A percentile compares a stretch with the other conserved stretches of the same genome.
Conservation (phyloP, 2,797 vertebrate species). For the Sylvilagus floridanus region DNA sequence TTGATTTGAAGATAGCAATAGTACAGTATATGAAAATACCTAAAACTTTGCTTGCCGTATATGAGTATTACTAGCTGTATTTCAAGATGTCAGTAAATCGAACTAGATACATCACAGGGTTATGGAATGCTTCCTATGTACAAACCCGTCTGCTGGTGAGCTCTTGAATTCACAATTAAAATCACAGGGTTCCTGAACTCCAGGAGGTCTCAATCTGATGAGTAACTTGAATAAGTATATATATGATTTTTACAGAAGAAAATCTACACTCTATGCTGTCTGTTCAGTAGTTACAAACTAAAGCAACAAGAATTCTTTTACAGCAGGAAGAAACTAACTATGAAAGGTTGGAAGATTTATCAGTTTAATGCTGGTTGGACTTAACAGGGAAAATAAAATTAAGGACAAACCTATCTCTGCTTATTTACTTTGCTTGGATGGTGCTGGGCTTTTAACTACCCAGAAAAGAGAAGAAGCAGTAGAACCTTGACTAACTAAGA, state of each 20-base stretch:
- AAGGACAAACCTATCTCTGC: conserved; percentile 1
- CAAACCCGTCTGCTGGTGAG: not conserved
- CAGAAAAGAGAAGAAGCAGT: conserved; percentile 43
- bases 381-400: conserved; percentile 67
- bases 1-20: not conserved
- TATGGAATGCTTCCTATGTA: not conserved
- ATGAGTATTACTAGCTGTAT: not conserved
- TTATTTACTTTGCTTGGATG: conserved; percentile 58
- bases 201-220: not conserved
- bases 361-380: conserved; percentile 53
- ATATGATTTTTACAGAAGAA: not conserved
- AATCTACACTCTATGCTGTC: not conserved
- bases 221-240: not conserved
- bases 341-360: not conserved
- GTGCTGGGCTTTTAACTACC: conserved; percentile 59
- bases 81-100: not conserved
- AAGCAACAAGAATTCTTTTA: not conserved
- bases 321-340: conserved; percentile 47
- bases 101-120: not conserved
- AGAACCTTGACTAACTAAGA: conserved; percentile 53
- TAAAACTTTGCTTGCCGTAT: not conserved
- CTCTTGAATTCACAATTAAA: conserved; percentile 27
- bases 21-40: not conserved
- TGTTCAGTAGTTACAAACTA: conserved; percentile 13
- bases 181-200: not conserved